A percentile compares a stretch with the other conserved stretches of the same genome.
Evolutionary conservation across 2,888 invertebrate genomes (phyloP).

Genomic region (Apeira syringaria): DNA sequence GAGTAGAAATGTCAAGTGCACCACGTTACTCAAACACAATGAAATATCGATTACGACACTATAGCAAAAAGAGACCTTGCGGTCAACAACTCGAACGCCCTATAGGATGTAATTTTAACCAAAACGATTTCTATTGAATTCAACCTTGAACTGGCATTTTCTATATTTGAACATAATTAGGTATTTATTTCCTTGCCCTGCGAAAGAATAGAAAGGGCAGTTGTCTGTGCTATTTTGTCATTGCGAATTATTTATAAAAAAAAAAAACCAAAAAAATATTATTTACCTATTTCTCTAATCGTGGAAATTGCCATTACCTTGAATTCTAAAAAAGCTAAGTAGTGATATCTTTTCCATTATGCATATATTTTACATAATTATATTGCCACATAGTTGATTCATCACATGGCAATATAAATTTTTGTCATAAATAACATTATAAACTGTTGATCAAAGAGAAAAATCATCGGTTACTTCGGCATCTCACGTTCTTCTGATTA

Average conservation of each 20-base stretch:
- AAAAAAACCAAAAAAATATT: too few relatives aligned
- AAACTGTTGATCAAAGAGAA: too few relatives aligned
- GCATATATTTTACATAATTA: too few relatives aligned
- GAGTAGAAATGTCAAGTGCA: conserved; percentile 25
- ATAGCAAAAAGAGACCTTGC: conserved; percentile 71
- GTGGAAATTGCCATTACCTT: conserved; percentile 18
- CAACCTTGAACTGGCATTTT: conserved; percentile 48
- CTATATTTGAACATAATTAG: conserved; percentile 27
- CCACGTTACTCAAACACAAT: conserved; percentile 41
- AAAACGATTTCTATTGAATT: conserved; percentile 63
- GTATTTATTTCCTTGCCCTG: conserved; percentile 20
- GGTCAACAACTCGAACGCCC: conserved; percentile 53
- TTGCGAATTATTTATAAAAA: conserved; percentile 8
- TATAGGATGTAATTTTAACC: conserved; percentile 58
- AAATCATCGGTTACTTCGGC: too few relatives aligned
- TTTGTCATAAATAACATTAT: too few relatives aligned
- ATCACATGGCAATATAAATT: too few relatives aligned
- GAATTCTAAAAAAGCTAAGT: conserved; percentile 3
- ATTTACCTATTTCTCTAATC: too few relatives aligned
- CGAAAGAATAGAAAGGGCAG: conserved; percentile 20
- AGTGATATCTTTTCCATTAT: too few relatives aligned
- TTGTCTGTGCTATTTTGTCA: conserved; percentile 11
- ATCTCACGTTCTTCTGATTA: too few relatives aligned
- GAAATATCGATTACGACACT: conserved; percentile 53
- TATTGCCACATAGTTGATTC: too few relatives aligned